Base-by-base conservation (phyloP, 2,797 vertebrate species). In the Meda fulgida region DNA sequence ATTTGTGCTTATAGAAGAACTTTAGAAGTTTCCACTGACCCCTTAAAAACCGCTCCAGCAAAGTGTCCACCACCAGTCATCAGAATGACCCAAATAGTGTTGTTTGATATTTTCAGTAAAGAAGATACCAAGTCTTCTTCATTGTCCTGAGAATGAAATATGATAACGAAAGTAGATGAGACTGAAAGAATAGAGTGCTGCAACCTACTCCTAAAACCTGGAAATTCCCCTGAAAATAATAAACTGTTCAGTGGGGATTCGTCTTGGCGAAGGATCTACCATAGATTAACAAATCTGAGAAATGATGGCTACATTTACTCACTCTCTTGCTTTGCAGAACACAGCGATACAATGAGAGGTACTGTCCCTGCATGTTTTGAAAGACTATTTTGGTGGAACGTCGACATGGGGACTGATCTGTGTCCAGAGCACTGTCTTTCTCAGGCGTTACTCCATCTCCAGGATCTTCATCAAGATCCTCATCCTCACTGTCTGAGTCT, bases 61-160 rank as follows among this genome's bases (percentile, higher is more conserved):
- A 99, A 99, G 91, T 99, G 98, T 16, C 98, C 98, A 0, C 98
- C 97, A 0, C 98, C 97, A 26, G 97, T 96, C 98, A 99, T 97
- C 81, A 99, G 94, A 81, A 99, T 92, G 80, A 97, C 93, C 92
- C 96, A 97, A 77, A 92, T 84, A 0, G 94, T 95, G 87, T 84
- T 93, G 2, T 88, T 91, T 43, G 87, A 90, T 21, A 97, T 87
- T 55, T 88, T 91, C 89, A 91, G 94, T 76, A 99, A 91, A 8
- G 91, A 95, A 0, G 92, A 89, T 14, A 88, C 88, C 82, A 95
- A 81, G 29, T 96, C 92, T n/a, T 48, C 81, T n/a, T 92, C 91
- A 16, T 71, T 86, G 5, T 87, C 90, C 90, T 91, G 80, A 43
- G 82, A 73, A 21, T 43, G 16, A 48, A 70, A 77, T 16, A 63